A percentile compares a stretch with the other conserved stretches of the same genome.
phyloP scores from a whole-genome alignment of 2,113 vertebrate species.

The Cynocephalus volans region DNA sequence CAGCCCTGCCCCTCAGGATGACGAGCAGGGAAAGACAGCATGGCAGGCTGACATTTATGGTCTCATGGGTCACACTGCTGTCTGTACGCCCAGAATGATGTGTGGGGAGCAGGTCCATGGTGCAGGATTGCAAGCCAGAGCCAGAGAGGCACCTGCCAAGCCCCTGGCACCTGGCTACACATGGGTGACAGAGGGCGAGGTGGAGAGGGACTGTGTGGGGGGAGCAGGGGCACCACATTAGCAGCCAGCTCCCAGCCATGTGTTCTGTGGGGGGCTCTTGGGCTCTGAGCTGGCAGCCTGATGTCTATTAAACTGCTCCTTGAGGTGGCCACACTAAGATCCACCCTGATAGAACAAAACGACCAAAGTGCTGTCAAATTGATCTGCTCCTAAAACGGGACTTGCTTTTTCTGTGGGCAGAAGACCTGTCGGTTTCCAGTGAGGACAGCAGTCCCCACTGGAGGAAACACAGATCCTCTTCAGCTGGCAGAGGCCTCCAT shows the following conservation, averaged over 20 bases:
- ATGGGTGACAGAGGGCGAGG: too few relatives aligned
- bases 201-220: neutral
- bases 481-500: accelerated
- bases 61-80: neutral
- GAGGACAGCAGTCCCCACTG: neutral
- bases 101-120: neutral
- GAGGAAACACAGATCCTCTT: neutral
- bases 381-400: neutral
- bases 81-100: neutral
- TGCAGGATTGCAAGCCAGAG: neutral
- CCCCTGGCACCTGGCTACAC: neutral
- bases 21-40: neutral
- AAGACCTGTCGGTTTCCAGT: neutral
- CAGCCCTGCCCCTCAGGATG: neutral
- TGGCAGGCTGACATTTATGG: neutral
- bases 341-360: neutral
- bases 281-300: neutral
- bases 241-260: neutral
- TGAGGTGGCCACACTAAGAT: neutral
- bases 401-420: neutral
- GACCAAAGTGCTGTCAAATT: neutral
- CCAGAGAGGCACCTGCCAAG: neutral
- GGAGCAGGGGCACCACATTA: accelerated
- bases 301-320: neutral
- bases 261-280: neutral